Percentiles rank a stretch among this genome's conserved stretches.
Evolutionary conservation across 92 coral and sea anemone genomes (phyloP).

Genomic region (Porites rus): DNA sequence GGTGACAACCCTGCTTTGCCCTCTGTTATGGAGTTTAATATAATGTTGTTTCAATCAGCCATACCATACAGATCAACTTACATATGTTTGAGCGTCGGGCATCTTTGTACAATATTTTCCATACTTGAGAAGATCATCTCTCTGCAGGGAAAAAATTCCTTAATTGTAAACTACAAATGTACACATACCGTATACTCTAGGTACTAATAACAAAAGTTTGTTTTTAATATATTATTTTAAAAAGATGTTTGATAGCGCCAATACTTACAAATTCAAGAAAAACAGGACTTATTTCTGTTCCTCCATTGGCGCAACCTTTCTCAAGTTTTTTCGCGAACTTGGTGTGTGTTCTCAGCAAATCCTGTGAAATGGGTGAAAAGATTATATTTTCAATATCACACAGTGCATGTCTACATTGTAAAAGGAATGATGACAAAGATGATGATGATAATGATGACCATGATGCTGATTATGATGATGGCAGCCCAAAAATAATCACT

Average conservation of each 20-base stretch:
- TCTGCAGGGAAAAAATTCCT: constrained; percentile 51
- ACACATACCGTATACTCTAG: no score
- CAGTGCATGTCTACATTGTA: no score
- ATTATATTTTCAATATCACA: not conserved
- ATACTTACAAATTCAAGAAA: constrained; percentile 87
- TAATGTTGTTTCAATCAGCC: no score
- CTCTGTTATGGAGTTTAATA: no score
- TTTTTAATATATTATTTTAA: no score
- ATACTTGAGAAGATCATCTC: constrained; percentile 90
- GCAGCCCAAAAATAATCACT: not conserved
- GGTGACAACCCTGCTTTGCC: no score
- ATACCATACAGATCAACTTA: constrained; percentile 41
- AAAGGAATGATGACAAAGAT: no score
- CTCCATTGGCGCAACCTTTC: constrained; percentile 71
- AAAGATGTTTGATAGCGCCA: not conserved
- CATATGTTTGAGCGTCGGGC: constrained; percentile 94
- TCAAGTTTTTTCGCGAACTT: constrained; percentile 82
- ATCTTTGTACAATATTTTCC: constrained; percentile 97
- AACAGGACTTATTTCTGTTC: constrained; percentile 75
- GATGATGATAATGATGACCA: no score
- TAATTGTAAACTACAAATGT: no score
- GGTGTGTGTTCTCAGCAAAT: constrained; percentile 73
- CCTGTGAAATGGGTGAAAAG: constrained; percentile 50
- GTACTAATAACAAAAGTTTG: not conserved
- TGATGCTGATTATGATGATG: no score